Conservation (phyloP, 2,113 vertebrate genomes). For the Epinephelus cyanopodus region DNA sequence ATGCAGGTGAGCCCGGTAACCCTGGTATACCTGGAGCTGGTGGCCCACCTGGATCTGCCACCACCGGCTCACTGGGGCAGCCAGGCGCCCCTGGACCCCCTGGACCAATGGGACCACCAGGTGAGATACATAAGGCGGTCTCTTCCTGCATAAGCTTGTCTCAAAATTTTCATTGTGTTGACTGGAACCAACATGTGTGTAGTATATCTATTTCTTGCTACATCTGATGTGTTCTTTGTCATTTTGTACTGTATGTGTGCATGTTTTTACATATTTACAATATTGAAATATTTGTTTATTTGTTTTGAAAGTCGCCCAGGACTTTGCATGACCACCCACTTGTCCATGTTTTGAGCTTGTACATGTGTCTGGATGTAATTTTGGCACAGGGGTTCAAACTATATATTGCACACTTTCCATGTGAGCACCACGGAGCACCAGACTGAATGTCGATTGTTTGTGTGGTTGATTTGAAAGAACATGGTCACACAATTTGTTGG, state of each 20-base stretch:
- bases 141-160: not conserved
- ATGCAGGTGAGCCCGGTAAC: slow-evolving; percentile 88
- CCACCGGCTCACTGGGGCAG: slow-evolving; percentile 80
- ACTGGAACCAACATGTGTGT: no score
- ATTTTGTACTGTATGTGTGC: not conserved
- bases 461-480: not conserved
- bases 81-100: slow-evolving; percentile 85
- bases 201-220: no score
- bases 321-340: slow-evolving; percentile 37
- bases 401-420: not conserved
- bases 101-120: slow-evolving; percentile 88
- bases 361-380: slow-evolving; percentile 9
- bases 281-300: not conserved
- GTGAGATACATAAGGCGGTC: slow-evolving; percentile 70
- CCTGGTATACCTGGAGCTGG: slow-evolving; percentile 84
- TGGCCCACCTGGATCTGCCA: slow-evolving; percentile 85
- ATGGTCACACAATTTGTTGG: slow-evolving; percentile 15
- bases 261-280: not conserved
- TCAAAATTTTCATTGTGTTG: not conserved
- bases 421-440: slow-evolving; percentile 19
- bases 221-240: not conserved
- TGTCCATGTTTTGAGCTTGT: not conserved
- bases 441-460: not conserved
- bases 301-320: not conserved
- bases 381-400: not conserved